Base-by-base conservation (phyloP, 2,797 vertebrate species). In the Coregonus suidteri region DNA sequence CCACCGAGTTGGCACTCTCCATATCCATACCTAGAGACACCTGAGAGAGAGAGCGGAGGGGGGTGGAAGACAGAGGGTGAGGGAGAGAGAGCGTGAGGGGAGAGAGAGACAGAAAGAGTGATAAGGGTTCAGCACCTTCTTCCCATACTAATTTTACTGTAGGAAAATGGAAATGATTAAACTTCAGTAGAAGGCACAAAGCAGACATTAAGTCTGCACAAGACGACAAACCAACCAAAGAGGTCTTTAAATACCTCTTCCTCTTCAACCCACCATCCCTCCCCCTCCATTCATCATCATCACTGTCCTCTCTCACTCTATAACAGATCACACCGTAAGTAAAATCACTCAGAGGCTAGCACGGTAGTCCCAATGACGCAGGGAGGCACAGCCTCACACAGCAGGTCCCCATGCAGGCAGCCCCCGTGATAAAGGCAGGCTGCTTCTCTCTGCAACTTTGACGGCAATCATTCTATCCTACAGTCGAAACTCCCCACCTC, bases 1-100 rank as follows among this genome's bases (percentile, higher is more conserved):
- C 98, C 91, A 98, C 92, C 80, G 91, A 95, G 87, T 96, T 97
- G 88, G 96, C 97, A 92, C 96, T 96, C 80, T 97, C 95, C 84
- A 98, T 95, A 95, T 98, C 97, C 97, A 98, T 98, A 73, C 81
- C 85, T 91, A 87, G 85, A 88, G 84, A 90, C 83, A 89, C 82
- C 90, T 91, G 41, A 47, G 41, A 59, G 54, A 82, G 81, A 1
- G 2, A 73, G 6, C 35, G 25, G 30, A 18, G 4, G 16, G 35
- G n/a, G 35, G 5, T 25, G 67, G 52, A 9, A 6, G 68, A 16
- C 3, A 18, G 7, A 7, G 13, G 4, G 31, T 13, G 18, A 70
- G 56, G 41, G 3, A 41, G 41, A 41, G 37, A 0, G 35, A 4
- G 37, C 2, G 41, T 11, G 41, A 47, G 37, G 37, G 6, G 7